phyloP scores from a whole-genome alignment of 1,140 invertebrate genomes.

The Drosophila gunungcola region DNA sequence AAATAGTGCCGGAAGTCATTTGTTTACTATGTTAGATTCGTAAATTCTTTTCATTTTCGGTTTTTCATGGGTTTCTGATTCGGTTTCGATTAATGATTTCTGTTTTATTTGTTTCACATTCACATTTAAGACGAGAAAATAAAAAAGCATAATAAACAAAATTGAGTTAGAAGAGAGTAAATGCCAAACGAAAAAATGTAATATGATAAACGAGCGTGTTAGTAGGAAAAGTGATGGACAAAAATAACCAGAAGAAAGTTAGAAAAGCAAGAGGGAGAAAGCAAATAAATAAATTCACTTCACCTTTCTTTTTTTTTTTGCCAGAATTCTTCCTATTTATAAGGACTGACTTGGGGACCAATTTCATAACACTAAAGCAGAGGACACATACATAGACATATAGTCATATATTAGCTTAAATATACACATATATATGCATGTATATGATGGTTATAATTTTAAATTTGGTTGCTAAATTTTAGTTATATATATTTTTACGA shows the following conservation, averaged over 20 bases:
- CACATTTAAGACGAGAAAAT: constrained; percentile 46
- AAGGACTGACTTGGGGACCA: constrained; percentile 33
- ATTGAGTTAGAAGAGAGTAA: constrained; percentile 27
- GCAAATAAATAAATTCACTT: constrained; percentile 39
- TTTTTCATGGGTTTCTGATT: constrained; percentile 40
- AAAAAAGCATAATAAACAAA: constrained; percentile 35
- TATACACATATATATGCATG: constrained; percentile 54
- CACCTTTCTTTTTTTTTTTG: constrained; percentile 42
- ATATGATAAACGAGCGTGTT: constrained; percentile 12
- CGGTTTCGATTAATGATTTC: constrained; percentile 28
- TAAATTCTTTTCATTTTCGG: constrained; percentile 47
- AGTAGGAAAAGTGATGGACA: constrained; percentile 5
- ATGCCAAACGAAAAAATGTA: constrained; percentile 24
- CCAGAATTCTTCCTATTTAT: constrained; percentile 16
- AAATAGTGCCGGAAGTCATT: constrained; percentile 85
- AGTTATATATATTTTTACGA: constrained; percentile 26
- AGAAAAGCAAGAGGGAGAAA: constrained; percentile 6
- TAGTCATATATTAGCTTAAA: constrained; percentile 41
- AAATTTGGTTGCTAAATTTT: constrained; percentile 17
- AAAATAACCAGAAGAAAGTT: constrained; percentile 3
- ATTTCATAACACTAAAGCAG: constrained; percentile 44
- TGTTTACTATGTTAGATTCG: constrained; percentile 74
- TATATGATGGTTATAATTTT: constrained; percentile 36
- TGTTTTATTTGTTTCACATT: constrained; percentile 31
- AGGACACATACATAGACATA: constrained; percentile 42